A percentile compares a stretch with the other conserved stretches of the same genome.
Conservation (phyloP, 2,888 invertebrate genomes). For the Heteropelma amictum region DNA sequence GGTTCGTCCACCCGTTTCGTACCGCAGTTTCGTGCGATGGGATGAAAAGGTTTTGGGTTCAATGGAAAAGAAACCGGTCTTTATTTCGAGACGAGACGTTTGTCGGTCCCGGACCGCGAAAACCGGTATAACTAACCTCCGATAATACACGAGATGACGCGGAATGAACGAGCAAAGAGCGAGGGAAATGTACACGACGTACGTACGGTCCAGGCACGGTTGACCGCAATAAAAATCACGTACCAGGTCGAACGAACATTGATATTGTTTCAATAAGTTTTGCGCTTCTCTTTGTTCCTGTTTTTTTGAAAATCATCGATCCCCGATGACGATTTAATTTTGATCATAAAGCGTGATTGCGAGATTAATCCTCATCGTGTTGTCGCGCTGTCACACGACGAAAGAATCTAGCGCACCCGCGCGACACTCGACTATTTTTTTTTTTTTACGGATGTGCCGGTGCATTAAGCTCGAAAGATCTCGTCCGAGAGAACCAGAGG, state of each 20-base stretch:
- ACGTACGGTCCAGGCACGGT: constrained; percentile 12
- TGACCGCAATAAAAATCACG: constrained; percentile 14
- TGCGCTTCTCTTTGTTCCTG: no score
- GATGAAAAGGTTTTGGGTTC: constrained; percentile 52
- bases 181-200: not conserved
- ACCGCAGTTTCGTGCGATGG: not conserved
- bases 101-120: constrained; percentile 42
- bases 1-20: not conserved
- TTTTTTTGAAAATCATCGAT: not conserved
- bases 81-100: constrained; percentile 52
- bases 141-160: constrained; percentile 60
- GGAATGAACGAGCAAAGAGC: constrained; percentile 18
- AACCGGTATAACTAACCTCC: constrained; percentile 73
- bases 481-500: constrained; percentile 18
- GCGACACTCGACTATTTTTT: constrained; percentile 16
- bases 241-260: no score
- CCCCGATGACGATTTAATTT: no score
- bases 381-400: not conserved
- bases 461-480: constrained; percentile 50
- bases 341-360: no score
- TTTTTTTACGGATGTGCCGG: constrained; percentile 35
- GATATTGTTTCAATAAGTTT: no score
- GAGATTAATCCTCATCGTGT: not conserved
- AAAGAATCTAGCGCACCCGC: not conserved
- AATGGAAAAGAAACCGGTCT: constrained; percentile 69